phyloP scores from a whole-genome alignment of 2,797 vertebrate genomes.

The Schizopygopsis pylzovi region DNA sequence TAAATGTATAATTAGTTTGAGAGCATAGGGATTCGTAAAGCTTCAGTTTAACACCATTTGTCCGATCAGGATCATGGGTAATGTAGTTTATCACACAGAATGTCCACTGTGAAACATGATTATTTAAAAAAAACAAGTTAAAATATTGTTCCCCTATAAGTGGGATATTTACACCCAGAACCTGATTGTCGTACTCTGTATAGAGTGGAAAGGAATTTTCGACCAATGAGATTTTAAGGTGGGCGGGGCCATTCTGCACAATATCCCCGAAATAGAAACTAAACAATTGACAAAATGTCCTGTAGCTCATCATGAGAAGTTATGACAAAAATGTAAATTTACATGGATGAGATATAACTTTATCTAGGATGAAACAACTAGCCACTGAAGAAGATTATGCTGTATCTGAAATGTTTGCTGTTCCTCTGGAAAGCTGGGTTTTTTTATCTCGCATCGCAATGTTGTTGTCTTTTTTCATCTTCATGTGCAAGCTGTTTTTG shows the following conservation, averaged over 20 bases:
- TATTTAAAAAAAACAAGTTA: not conserved
- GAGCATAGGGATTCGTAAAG: too few species aligned
- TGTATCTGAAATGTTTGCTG: not conserved
- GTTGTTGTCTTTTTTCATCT: not conserved
- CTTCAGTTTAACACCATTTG: not conserved
- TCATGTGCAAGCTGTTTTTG: not conserved
- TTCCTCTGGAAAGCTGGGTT: not conserved
- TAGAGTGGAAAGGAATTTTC: not conserved
- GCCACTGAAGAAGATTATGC: not conserved
- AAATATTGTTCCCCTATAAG: not conserved
- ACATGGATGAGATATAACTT: not conserved
- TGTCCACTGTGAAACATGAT: too few species aligned
- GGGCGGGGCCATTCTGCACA: not conserved
- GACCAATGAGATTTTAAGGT: not conserved
- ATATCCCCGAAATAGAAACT: not conserved
- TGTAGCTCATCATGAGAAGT: not conserved
- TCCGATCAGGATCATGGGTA: not conserved
- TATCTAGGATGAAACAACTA: not conserved
- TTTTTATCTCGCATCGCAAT: not conserved
- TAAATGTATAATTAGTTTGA: not conserved
- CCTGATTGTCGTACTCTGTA: not conserved
- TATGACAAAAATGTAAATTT: not conserved
- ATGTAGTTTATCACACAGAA: not conserved
- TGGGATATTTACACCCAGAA: not conserved
- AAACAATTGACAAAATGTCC: not conserved